Evolutionary conservation across 1,140 invertebrate genomes (phyloP).

Genomic region (Drosophila orosa): DNA sequence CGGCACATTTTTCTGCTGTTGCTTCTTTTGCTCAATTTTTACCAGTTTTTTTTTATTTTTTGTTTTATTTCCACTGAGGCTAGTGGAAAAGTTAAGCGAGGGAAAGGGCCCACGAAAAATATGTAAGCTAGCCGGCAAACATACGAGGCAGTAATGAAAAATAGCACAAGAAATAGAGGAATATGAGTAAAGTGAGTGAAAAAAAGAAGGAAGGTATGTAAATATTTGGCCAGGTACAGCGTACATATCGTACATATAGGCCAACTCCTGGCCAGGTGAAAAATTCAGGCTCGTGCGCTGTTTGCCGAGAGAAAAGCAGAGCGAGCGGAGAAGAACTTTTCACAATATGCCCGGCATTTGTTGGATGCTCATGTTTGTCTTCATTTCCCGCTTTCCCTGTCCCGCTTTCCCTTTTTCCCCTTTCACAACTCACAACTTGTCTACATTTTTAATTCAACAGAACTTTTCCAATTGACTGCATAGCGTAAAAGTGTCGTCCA

Average conservation of each 20-base stretch:
- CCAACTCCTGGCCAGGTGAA: slow-evolving; percentile 46
- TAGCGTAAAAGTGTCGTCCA: slow-evolving; percentile 74
- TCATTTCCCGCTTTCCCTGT: slow-evolving; percentile 8
- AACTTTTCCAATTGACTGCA: slow-evolving; percentile 77
- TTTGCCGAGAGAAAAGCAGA: slow-evolving; percentile 25
- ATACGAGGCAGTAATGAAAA: slow-evolving; percentile 58
- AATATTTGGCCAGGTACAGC: slow-evolving; percentile 63
- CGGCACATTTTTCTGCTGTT: slow-evolving; percentile 2
- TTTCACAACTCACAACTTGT: slow-evolving; percentile 21
- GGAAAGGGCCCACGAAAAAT: slow-evolving; percentile 38
- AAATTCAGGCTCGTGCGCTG: slow-evolving; percentile 32
- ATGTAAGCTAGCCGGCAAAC: slow-evolving; percentile 61
- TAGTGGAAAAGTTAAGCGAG: slow-evolving; percentile 39
- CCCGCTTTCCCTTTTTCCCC: neutral
- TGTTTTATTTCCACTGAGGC: slow-evolving; percentile 4
- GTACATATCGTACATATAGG: slow-evolving; percentile 35
- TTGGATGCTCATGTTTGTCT: slow-evolving; percentile 48
- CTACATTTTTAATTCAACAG: slow-evolving; percentile 68
- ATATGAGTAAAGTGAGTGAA: slow-evolving; percentile 43
- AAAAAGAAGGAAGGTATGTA: slow-evolving; percentile 46
- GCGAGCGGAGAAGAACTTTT: slow-evolving; percentile 24
- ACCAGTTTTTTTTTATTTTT: slow-evolving; percentile 11
- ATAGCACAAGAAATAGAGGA: slow-evolving; percentile 47
- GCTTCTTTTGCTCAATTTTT: slow-evolving; percentile 41
- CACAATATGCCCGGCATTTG: slow-evolving; percentile 54